Conservation (phyloP, 2,888 invertebrate species). For the Ormyrus rosae region DNA sequence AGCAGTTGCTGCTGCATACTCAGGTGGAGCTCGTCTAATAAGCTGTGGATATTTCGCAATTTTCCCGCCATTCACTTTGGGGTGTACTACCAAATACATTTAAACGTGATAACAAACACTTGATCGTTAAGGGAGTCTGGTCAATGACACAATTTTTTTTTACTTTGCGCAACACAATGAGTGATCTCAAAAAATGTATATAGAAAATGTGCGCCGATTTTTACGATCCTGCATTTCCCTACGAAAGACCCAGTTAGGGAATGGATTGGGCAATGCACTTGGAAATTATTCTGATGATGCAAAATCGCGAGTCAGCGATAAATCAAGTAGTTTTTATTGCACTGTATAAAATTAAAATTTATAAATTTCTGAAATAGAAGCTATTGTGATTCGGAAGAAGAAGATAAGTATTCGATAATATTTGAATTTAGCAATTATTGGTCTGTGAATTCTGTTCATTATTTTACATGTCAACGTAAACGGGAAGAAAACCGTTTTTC, state of each 20-base stretch:
- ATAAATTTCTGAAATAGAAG: too few species aligned
- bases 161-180: constrained; percentile 18
- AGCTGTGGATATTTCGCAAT: constrained; percentile 47
- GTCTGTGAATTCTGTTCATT: too few species aligned
- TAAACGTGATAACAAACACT: constrained; percentile 42
- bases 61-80: constrained; percentile 53
- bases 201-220: background rate
- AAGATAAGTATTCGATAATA: too few species aligned
- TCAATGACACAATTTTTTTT: constrained; percentile 12
- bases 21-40: constrained; percentile 28
- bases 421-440: too few species aligned
- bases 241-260: background rate
- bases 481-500: too few species aligned
- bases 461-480: too few species aligned
- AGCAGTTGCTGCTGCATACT: constrained; percentile 11
- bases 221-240: background rate
- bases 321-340: too few species aligned
- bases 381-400: too few species aligned
- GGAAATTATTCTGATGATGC: too few species aligned
- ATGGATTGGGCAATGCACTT: constrained; percentile 2
- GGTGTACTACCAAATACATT: constrained; percentile 19
- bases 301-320: too few species aligned
- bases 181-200: background rate
- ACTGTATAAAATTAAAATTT: too few species aligned
- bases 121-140: constrained; percentile 44